Conservation (phyloP, 1,140 invertebrate species). For the Bombus pascuorum region DNA sequence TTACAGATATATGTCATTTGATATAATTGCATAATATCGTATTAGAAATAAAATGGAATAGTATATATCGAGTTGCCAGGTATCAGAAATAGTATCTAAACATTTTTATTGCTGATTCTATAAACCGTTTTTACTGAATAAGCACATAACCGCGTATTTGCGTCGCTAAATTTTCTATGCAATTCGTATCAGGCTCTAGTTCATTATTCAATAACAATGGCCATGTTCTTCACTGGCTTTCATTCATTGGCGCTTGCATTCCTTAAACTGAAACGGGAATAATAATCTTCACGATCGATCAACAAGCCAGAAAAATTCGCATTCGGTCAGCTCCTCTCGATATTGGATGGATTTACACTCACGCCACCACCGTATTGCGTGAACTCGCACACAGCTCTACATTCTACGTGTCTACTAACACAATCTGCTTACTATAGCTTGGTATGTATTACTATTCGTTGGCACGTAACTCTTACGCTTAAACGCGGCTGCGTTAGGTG, state of each 20-base stretch:
- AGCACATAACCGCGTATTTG: neutral
- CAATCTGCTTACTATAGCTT: neutral
- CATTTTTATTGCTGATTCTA: neutral
- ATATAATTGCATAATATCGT: too few relatives aligned
- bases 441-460: constrained; percentile 45
- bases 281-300: constrained; percentile 38
- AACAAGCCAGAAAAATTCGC: neutral
- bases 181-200: constrained; percentile 10
- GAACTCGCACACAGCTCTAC: neutral
- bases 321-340: neutral
- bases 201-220: constrained; percentile 16
- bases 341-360: constrained; percentile 11
- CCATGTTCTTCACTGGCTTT: neutral
- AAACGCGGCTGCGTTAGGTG: constrained; percentile 49
- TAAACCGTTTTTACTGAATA: neutral
- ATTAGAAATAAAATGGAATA: too few relatives aligned
- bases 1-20: too few relatives aligned
- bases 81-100: too few relatives aligned
- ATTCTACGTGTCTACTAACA: neutral
- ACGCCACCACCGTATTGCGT: neutral
- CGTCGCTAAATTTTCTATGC: neutral
- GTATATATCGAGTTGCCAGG: too few relatives aligned
- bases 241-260: neutral
- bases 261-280: constrained; percentile 29
- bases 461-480: constrained; percentile 56